phyloP scores from a whole-genome alignment of 2,888 invertebrate species.

The Neria commutata region DNA sequence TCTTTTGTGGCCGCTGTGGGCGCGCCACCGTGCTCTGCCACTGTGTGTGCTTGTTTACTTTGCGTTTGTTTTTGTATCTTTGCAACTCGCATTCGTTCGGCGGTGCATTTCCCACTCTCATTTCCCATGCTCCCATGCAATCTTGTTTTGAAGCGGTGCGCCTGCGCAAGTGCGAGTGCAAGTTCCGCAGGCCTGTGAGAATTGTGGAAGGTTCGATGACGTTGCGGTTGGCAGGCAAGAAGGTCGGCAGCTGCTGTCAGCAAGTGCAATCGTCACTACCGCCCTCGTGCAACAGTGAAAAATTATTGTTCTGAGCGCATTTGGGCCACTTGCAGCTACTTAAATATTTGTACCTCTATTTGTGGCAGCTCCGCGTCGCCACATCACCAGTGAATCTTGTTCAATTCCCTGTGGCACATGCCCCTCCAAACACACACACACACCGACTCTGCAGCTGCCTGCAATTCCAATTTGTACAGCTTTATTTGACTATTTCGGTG shows the following conservation, averaged over 20 bases:
- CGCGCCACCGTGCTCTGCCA: not conserved
- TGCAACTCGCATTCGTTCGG: not conserved
- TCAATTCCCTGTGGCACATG: too few relatives aligned
- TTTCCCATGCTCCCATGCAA: not conserved
- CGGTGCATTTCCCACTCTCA: not conserved
- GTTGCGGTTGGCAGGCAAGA: slow-evolving; percentile 58
- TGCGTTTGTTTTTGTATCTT: not conserved
- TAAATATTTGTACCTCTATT: too few relatives aligned
- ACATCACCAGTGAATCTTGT: too few relatives aligned
- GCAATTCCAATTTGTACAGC: too few relatives aligned
- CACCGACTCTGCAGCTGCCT: too few relatives aligned
- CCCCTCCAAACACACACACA: too few relatives aligned
- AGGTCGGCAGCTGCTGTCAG: slow-evolving; percentile 57
- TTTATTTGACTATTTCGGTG: too few relatives aligned
- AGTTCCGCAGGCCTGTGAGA: slow-evolving; percentile 17
- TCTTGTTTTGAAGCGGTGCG: slow-evolving; percentile 21
- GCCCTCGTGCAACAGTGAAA: not conserved
- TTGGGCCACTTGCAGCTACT: too few relatives aligned
- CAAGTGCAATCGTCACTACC: slow-evolving; percentile 25
- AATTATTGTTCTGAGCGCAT: not conserved
- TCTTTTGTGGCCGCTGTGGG: not conserved
- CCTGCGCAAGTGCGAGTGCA: slow-evolving; percentile 5
- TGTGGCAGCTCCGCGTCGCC: too few relatives aligned
- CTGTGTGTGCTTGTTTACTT: not conserved
- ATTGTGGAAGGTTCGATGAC: slow-evolving; percentile 52